Evolutionary conservation across 1,140 invertebrate genomes (phyloP).

Genomic region (Drosophila trapezifrons): DNA sequence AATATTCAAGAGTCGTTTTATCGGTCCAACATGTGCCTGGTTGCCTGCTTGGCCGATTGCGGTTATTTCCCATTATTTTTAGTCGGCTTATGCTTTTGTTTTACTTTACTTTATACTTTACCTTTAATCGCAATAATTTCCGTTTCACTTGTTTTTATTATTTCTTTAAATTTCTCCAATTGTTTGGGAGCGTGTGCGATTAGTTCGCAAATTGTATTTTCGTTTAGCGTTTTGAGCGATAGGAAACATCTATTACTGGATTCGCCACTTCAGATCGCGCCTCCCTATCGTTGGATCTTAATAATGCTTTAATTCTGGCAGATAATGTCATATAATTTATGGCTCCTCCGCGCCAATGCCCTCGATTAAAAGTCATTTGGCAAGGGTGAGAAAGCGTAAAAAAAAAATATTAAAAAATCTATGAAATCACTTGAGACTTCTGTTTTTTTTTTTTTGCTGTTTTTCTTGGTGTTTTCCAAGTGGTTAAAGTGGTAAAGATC

Average conservation of each 20-base stretch:
- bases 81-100: constrained; percentile 23
- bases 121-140: constrained; percentile 30
- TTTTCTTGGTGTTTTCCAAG: not conserved
- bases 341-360: not conserved
- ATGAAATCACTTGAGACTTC: constrained; percentile 17
- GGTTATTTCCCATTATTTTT: constrained; percentile 42
- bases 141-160: not conserved
- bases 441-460: not conserved
- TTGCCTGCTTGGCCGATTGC: constrained; percentile 8
- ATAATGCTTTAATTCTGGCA: constrained; percentile 41
- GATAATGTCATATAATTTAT: constrained; percentile 50
- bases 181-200: constrained; percentile 5
- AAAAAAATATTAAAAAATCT: constrained; percentile 8
- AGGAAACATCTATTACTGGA: constrained; percentile 43
- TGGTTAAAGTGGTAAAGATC: not conserved
- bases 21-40: constrained; percentile 12
- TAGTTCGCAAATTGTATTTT: constrained; percentile 31
- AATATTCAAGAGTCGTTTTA: constrained; percentile 46
- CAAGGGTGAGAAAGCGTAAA: not conserved
- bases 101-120: not conserved
- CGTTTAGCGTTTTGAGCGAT: constrained; percentile 10
- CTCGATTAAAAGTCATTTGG: constrained; percentile 29
- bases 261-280: constrained; percentile 27
- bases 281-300: constrained; percentile 31
- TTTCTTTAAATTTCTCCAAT: constrained; percentile 16